Evolutionary conservation across 2,888 invertebrate species (phyloP).

Genomic region (Diaperis boleti): DNA sequence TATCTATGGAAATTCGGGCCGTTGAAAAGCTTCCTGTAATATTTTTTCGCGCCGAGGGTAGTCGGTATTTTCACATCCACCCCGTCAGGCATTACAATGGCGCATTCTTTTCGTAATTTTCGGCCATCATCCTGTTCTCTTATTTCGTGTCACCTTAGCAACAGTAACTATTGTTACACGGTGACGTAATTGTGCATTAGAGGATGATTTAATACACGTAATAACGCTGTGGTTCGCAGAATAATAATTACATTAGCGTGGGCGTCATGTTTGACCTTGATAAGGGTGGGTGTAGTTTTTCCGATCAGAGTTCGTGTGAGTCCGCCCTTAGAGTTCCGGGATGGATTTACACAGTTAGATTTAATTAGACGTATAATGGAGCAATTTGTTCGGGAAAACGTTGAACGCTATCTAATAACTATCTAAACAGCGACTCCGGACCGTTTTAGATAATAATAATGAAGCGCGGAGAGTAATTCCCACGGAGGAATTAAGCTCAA

Average conservation of each 20-base stretch:
- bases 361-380: constrained; percentile 25
- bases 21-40: constrained; percentile 9
- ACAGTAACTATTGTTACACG: constrained; percentile 15
- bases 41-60: constrained; percentile 12
- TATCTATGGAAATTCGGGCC: constrained; percentile 28
- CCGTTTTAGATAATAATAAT: constrained; percentile 9
- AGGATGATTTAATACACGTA: background rate
- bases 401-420: constrained; percentile 6
- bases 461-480: too few species aligned
- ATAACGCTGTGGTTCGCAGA: too few species aligned
- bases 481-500: too few species aligned
- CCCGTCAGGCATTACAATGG: constrained; percentile 17
- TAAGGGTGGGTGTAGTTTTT: too few species aligned
- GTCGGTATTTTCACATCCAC: constrained; percentile 2
- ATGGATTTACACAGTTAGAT: constrained; percentile 22
- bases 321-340: too few species aligned
- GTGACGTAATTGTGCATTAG: constrained; percentile 6
- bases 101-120: constrained; percentile 5
- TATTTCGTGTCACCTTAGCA: constrained; percentile 14
- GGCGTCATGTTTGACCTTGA: too few species aligned
- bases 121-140: background rate
- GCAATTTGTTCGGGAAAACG: constrained; percentile 18
- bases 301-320: too few species aligned
- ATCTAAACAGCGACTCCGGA: constrained; percentile 3
- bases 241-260: background rate